These are phyloP conservation scores for Drosophila colorata DNA, from an alignment of 2,888 invertebrate species.

Conservation along the genomic window DNA sequence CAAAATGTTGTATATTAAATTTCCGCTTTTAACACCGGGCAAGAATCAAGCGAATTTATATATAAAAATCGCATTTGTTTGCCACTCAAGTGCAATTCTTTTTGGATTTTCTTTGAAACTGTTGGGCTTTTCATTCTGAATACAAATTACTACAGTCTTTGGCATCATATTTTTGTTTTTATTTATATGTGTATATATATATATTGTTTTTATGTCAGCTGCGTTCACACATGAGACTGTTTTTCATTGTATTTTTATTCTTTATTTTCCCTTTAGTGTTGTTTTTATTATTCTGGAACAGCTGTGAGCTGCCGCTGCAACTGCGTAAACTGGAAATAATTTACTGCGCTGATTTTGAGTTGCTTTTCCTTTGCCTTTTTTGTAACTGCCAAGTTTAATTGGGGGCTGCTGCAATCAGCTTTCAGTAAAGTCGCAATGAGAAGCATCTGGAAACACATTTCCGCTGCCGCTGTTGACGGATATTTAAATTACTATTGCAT, in stretches of 20 bases:
- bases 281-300: slow-evolving; percentile 9
- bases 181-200: neutral
- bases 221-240: slow-evolving; percentile 5
- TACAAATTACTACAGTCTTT: slow-evolving; percentile 46
- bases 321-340: slow-evolving; percentile 23
- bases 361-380: slow-evolving; percentile 21
- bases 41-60: neutral
- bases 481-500: slow-evolving; percentile 35
- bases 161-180: neutral
- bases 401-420: slow-evolving; percentile 47
- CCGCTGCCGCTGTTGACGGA: slow-evolving; percentile 17
- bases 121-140: neutral
- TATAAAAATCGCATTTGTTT: slow-evolving; percentile 8
- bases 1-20: slow-evolving; percentile 50
- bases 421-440: slow-evolving; percentile 12
- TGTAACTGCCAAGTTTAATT: slow-evolving; percentile 40
- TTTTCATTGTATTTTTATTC: slow-evolving; percentile 5
- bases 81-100: slow-evolving; percentile 12
- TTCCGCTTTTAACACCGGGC: slow-evolving; percentile 28
- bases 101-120: neutral
- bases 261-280: neutral
- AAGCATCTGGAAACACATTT: slow-evolving; percentile 31
- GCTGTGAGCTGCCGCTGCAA: slow-evolving; percentile 23
- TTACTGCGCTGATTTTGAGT: neutral
- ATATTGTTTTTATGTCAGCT: neutral